Percentiles rank a stretch among this genome's conserved stretches.
phyloP scores from a whole-genome alignment of 2,113 vertebrate genomes.

The Dicrurus megarhynchus region DNA sequence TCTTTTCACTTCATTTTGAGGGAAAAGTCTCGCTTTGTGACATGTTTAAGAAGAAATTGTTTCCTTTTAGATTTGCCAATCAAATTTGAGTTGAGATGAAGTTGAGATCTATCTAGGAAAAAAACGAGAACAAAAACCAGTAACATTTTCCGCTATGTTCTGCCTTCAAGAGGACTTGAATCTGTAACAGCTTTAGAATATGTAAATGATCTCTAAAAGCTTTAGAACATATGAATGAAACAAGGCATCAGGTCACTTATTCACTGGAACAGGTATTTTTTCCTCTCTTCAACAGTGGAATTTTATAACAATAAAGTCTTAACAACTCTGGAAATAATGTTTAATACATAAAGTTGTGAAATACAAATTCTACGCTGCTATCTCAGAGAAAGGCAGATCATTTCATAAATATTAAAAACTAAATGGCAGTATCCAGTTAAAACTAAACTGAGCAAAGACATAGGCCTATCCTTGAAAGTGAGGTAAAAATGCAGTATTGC shows the following conservation, averaged over 20 bases:
- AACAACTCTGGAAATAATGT: conserved; percentile 13
- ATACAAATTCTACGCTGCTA: neutral
- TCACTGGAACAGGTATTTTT: neutral
- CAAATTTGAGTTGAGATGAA: neutral
- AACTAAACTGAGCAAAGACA: conserved; percentile 30
- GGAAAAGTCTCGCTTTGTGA: rapidly evolving
- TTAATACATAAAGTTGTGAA: neutral
- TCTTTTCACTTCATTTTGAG: neutral
- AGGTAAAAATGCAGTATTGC: conserved; percentile 42
- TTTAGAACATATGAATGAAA: conserved; percentile 1
- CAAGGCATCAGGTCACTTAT: neutral
- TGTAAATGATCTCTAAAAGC: neutral
- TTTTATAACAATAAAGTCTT: conserved; percentile 41
- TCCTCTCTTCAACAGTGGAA: neutral
- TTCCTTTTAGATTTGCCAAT: neutral
- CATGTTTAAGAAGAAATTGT: neutral
- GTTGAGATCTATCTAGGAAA: neutral
- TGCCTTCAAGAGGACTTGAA: neutral
- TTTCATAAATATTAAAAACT: conserved; percentile 30
- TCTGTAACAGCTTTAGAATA: conserved; percentile 1
- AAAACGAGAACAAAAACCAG: neutral
- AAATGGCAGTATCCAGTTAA: conserved; percentile 14
- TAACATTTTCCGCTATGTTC: neutral
- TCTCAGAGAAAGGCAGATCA: neutral
- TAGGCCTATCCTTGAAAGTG: neutral